Base-by-base conservation (phyloP, 2,113 vertebrate species). In the Mystacornis crossleyi region DNA sequence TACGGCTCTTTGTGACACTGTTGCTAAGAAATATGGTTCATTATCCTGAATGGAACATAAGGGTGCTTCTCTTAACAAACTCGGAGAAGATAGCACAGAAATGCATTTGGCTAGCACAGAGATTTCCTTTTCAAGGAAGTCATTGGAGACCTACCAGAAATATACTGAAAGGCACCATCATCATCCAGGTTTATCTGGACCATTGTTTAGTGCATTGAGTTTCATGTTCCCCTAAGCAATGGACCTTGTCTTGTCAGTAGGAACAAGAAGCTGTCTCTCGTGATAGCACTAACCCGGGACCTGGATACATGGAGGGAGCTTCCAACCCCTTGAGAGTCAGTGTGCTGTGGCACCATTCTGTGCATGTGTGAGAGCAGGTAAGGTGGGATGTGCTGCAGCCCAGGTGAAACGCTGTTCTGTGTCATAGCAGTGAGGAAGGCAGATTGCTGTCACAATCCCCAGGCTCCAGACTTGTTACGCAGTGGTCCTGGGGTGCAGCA, bases 1-100 rank as follows among this genome's bases (percentile, higher is more conserved):
- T 69, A 65, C 3, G 31, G 18, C 12, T 85, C 5, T 87, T n/a
- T 57, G 33, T 62, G 10, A 57, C 83, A 51, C 43, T 71, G 54
- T 80, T 96, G 81, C 79, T 95, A 83, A 83, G 93, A 90, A 94
- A 88, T 90, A 51, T 1, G 4, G 12, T 62, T 93, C 75, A 38
- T 80, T 89, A 33, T 26, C 43, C 38, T 81, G 67, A 77, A 90
- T 15, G 26, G 70, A 93, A 83, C 79, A 74, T 79, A 94, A 92
- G 48, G 24, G 19, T 73, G 17, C 55, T 90, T 93, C 40, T 93
- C 42, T 82, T 64, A 88, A 58, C 33, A 62, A 66, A 65, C 2
- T 64, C 25, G 33, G 33, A 89, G 57, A 23, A 54, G 69, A 78
- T 47, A 91, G 45, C 58, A 55, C 51, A 77, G 47, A 80, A 80